phyloP scores from a whole-genome alignment of 2,797 vertebrate genomes.

The Helostoma temminkii region DNA sequence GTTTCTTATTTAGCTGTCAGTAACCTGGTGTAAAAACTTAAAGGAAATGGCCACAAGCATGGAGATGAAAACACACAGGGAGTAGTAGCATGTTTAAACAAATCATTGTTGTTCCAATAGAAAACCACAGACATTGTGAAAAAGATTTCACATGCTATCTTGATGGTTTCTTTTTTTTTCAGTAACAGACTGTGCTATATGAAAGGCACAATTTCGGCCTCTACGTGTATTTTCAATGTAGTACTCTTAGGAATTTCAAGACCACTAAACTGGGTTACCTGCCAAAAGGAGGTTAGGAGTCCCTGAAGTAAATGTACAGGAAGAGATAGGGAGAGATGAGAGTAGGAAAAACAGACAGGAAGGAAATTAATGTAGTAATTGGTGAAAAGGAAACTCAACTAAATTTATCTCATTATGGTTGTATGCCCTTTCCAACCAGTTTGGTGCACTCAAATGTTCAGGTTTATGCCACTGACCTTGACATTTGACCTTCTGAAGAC shows the following conservation, averaged over 20 bases:
- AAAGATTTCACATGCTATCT: not conserved
- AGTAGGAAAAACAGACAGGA: not conserved
- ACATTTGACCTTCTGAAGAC: too few species aligned
- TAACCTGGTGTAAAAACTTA: not conserved
- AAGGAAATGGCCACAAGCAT: not conserved
- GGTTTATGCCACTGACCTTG: too few species aligned
- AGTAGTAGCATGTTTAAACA: not conserved
- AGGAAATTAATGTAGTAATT: not conserved
- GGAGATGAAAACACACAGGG: too few species aligned
- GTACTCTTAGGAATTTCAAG: conserved; percentile 7
- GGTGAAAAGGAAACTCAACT: not conserved
- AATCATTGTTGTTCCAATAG: not conserved
- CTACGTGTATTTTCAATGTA: conserved; percentile 11
- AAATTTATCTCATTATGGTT: too few species aligned
- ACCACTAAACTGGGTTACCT: conserved; percentile 32
- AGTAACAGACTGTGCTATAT: not conserved
- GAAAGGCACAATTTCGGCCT: not conserved
- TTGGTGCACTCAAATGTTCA: too few species aligned
- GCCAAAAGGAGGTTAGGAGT: conserved; percentile 25
- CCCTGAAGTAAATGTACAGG: conserved; percentile 9
- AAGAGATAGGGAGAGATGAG: not conserved
- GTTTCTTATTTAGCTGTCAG: conserved; percentile 24
- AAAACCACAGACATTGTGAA: not conserved
- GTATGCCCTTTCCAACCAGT: too few species aligned
- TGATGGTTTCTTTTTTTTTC: not conserved